Evolutionary conservation across 1,140 invertebrate species (phyloP).

Genomic region (Ladona fulva): DNA sequence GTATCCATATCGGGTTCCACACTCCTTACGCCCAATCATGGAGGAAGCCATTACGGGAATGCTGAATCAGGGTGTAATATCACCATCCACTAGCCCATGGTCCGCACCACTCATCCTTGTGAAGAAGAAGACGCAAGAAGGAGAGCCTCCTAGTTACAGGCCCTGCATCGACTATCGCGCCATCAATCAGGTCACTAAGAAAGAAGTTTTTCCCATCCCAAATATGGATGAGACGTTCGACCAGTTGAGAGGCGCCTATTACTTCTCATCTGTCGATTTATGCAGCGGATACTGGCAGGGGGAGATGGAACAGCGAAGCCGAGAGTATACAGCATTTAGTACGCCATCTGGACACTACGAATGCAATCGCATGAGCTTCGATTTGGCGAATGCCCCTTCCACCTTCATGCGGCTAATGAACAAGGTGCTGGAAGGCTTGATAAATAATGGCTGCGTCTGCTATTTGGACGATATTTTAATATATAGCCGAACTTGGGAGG

Average conservation of each 20-base stretch:
- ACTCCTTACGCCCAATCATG: neutral
- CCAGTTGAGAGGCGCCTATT: neutral
- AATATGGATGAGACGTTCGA: no score
- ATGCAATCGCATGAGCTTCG: neutral
- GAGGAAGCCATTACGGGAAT: neutral
- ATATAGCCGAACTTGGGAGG: neutral
- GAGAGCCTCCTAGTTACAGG: neutral
- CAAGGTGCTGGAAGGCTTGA: no score
- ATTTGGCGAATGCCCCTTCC: neutral
- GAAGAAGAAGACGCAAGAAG: neutral
- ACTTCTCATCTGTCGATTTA: neutral
- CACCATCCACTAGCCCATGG: no score
- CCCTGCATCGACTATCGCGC: neutral
- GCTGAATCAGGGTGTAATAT: neutral
- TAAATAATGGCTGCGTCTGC: no score
- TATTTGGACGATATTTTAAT: neutral
- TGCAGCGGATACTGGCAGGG: neutral
- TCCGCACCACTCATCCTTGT: neutral
- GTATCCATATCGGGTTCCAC: neutral
- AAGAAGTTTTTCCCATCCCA: no score
- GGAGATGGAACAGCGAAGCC: neutral
- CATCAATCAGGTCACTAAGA: neutral
- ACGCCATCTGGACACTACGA: neutral
- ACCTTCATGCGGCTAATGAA: no score
- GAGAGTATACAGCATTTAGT: neutral